Conservation (phyloP, 2,113 vertebrate species). For the Parotia lawesii region DNA sequence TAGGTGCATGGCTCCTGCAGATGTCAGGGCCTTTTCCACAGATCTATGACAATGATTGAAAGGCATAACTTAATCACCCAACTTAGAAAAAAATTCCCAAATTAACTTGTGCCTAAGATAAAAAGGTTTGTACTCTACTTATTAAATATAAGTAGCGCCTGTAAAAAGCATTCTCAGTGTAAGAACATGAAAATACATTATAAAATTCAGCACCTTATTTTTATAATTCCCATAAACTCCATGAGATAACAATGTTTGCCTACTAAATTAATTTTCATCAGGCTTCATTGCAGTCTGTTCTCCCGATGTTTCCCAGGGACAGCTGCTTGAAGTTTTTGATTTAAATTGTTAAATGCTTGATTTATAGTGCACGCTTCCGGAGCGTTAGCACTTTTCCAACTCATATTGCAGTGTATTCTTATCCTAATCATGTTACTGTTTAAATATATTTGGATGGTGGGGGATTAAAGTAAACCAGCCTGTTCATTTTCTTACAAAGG, state of each 20-base stretch:
- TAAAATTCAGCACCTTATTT: constrained; percentile 8
- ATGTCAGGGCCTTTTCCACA: background rate
- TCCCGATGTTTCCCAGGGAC: background rate
- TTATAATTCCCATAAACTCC: constrained; percentile 10
- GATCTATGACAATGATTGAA: background rate
- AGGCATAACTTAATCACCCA: background rate
- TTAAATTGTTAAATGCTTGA: constrained; percentile 51
- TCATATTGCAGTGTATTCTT: background rate
- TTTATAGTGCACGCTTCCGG: constrained; percentile 27
- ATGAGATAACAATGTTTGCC: background rate
- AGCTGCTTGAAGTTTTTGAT: constrained; percentile 33
- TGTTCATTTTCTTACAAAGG: constrained; percentile 18
- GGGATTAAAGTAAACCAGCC: background rate
- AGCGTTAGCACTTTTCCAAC: constrained; percentile 4
- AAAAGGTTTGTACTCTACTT: background rate
- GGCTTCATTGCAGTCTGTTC: constrained; percentile 10
- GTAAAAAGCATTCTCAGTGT: background rate
- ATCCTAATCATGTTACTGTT: constrained; percentile 26
- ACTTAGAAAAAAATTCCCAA: background rate
- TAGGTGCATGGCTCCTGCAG: background rate
- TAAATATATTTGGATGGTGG: background rate
- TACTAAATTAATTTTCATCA: constrained; percentile 44
- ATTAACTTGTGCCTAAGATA: background rate
- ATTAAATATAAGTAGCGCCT: background rate
- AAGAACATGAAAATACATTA: background rate